These are phyloP conservation scores for Dufourea novaeangliae DNA, from an alignment of 1,140 invertebrate species.

Conservation along the genomic window DNA sequence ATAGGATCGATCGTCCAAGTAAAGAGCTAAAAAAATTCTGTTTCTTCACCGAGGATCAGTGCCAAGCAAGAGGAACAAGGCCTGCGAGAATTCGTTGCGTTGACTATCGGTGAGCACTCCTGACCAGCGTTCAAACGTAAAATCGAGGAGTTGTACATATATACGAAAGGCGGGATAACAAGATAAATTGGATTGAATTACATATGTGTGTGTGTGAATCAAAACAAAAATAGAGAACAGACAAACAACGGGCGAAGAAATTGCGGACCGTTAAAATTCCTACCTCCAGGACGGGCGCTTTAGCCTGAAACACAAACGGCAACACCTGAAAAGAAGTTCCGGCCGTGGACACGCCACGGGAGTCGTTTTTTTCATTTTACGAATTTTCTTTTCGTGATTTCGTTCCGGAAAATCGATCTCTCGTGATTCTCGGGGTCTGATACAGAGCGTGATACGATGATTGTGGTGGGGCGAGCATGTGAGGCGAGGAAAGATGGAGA, in stretches of 20 bases:
- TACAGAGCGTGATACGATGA: background rate
- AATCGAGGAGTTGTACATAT: no score
- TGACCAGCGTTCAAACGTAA: conserved; percentile 23
- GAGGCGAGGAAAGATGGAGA: background rate
- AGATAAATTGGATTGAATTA: background rate
- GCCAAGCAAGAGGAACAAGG: background rate
- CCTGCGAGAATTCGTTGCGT: background rate
- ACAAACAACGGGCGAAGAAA: conserved; percentile 60
- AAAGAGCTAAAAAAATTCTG: background rate
- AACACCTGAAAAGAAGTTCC: conserved; percentile 72
- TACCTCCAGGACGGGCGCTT: conserved; percentile 80
- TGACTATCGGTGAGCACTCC: conserved; percentile 49
- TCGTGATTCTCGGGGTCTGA: background rate
- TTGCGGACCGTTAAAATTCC: conserved; percentile 73
- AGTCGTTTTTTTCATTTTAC: no score
- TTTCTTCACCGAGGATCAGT: background rate
- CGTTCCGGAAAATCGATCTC: conserved; percentile 22
- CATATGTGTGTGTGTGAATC: no score
- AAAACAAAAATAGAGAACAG: conserved; percentile 35
- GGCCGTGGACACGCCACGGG: no score
- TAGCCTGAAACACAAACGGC: conserved; percentile 81
- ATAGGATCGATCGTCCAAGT: no score
- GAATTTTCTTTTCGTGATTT: background rate
- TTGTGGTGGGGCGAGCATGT: background rate
- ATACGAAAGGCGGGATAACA: no score